Conservation (phyloP, 2,888 invertebrate genomes). For the Thelaira solivaga region DNA sequence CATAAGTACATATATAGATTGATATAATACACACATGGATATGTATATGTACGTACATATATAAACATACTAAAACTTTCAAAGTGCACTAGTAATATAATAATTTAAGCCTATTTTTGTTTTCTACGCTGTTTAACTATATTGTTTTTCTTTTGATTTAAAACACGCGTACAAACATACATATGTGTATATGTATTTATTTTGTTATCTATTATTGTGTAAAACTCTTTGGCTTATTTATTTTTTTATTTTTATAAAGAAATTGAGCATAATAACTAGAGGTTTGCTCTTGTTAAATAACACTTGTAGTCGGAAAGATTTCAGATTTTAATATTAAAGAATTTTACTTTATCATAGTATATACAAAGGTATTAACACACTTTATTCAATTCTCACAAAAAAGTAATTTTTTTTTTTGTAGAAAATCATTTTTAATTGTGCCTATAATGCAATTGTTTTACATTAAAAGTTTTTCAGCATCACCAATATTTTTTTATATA, state of each 20-base stretch:
- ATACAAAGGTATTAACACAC: constrained; percentile 31
- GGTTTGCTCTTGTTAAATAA: constrained; percentile 58
- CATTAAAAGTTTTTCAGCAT: no score
- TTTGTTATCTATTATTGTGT: neutral
- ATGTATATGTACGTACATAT: no score
- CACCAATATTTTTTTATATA: no score
- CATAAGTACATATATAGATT: no score
- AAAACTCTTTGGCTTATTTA: constrained; percentile 18
- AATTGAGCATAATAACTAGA: neutral
- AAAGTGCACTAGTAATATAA: constrained; percentile 22
- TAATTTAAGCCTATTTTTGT: constrained; percentile 46
- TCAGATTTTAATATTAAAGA: constrained; percentile 44
- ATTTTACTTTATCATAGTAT: constrained; percentile 46
- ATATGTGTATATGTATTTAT: neutral
- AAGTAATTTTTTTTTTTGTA: no score
- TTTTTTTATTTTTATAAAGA: constrained; percentile 15
- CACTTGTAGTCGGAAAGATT: constrained; percentile 43
- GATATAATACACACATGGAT: no score
- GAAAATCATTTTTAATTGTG: no score
- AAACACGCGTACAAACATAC: neutral
- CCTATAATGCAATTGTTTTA: no score
- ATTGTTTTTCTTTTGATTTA: neutral
- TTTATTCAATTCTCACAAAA: neutral
- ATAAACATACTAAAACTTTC: constrained; percentile 33
- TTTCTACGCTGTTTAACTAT: neutral